Base-by-base conservation (phyloP, 2,888 invertebrate genomes). In the Herminia tarsipennalis region DNA sequence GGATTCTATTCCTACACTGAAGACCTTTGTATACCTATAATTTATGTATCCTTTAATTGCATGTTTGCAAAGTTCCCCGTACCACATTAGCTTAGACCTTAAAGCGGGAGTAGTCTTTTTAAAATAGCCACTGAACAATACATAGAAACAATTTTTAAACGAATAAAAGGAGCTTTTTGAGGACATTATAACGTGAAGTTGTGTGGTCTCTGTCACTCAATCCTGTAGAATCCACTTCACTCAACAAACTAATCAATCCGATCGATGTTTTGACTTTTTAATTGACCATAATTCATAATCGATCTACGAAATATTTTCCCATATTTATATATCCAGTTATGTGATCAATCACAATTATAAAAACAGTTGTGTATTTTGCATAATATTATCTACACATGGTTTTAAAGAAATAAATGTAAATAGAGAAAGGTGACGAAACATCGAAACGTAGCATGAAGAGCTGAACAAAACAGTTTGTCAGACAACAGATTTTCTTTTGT, bases 211-310 rank as follows among this genome's bases (percentile, higher is more conserved):
- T n/a, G n/a, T n/a, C n/a, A n/a, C n/a, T 22, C 6, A 24, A 10
- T 29, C 16, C 6, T 10, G 5, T 16, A 24, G 2, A 9, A 22
- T 9, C 9, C 9, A 9, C 8, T 13, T 24, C 10, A 24, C 10
- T 36, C 27, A 5, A 18, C n/a, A 17, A 5, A 13, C 56, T 49
- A 49, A 53, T 58, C 47, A 45, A 50, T 21, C 21, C 44, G 34
- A 46, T 55, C 22, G 30, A 41, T 22, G 32, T 36, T 40, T 52
- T 27, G 43, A 47, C 5, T 35, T 22, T 43, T 50, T 65, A 54
- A 59, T 54, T 45, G 58, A 50, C 42, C 40, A 49, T 58, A 56
- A 62, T 66, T 62, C 47, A 49, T 52, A 43, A 48, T 16, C 48
- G 42, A 65, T 35, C 38, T 33, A 37, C 30, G 2, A 39, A 13